Conservation (phyloP, 2,888 invertebrate genomes). For the Agriopis marginaria region DNA sequence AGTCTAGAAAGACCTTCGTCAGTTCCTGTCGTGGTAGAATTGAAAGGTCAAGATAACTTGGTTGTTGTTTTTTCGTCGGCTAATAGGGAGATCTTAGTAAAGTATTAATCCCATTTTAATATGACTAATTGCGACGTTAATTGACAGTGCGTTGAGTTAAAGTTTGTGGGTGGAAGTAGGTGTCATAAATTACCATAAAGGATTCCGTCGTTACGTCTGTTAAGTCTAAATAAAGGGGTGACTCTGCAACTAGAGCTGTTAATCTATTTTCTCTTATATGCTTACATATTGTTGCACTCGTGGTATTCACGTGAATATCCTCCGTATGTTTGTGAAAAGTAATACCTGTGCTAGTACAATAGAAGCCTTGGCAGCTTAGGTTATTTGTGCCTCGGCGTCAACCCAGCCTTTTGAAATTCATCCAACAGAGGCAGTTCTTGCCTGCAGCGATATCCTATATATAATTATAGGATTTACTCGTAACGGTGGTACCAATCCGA, state of each 20-base stretch:
- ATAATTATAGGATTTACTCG: too few relatives aligned
- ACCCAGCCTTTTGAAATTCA: too few relatives aligned
- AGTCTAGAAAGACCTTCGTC: slow-evolving; percentile 5
- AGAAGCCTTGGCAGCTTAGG: not conserved
- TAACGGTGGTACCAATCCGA: too few relatives aligned
- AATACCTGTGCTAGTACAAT: not conserved
- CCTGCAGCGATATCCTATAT: too few relatives aligned
- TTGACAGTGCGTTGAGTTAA: slow-evolving; percentile 57
- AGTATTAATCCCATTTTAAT: slow-evolving; percentile 80
- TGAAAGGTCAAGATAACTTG: slow-evolving; percentile 13
- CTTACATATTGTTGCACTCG: not conserved
- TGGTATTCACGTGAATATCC: not conserved
- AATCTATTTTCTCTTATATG: not conserved
- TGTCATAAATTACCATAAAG: slow-evolving; percentile 38
- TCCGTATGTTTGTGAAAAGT: too few relatives aligned
- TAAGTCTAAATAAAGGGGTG: slow-evolving; percentile 33
- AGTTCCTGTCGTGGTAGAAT: not conserved
- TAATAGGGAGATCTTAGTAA: slow-evolving; percentile 63
- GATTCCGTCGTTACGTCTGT: slow-evolving; percentile 18
- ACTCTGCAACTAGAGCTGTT: slow-evolving; percentile 39
- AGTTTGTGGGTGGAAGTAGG: slow-evolving; percentile 47
- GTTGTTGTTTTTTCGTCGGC: slow-evolving; percentile 50
- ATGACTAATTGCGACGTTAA: slow-evolving; percentile 76
- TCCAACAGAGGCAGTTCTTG: too few relatives aligned
- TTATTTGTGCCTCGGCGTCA: too few relatives aligned